Base-by-base conservation (phyloP, 2,797 vertebrate species). In the Pangasius sanitwongsei region DNA sequence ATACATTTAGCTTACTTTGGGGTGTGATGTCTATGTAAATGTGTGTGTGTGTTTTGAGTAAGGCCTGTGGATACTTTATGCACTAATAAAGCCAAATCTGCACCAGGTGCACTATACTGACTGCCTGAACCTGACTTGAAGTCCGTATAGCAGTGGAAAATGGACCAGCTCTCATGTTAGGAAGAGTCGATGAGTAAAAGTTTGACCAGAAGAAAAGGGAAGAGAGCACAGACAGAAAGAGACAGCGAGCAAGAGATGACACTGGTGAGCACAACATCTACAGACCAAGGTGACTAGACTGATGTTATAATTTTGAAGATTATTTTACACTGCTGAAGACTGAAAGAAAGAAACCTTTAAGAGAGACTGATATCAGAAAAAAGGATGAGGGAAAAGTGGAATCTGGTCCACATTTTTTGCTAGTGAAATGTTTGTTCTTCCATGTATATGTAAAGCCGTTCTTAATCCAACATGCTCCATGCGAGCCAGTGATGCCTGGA, bases 1-100 rank as follows among this genome's bases (percentile, higher is more conserved):
- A 93, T 95, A 94, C 95, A 94, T 92, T 95, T 97, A 98, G 97
- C 97, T 98, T 98, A 97, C 96, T 96, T 94, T 93, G 94, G 95
- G 95, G 96, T 96, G 97, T 95, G 96, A 95, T 78, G 95, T 85
- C 95, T 93, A 91, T 89, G 92, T 93, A 92, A 93, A 44, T 67
- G 82, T 69, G 48, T 63, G 41, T 86, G 70, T 89, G 87, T 87
- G 90, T 88, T 84, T 85, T 90, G 90, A 87, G 86, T 89, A 91
- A 89, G 84, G 85, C 87, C 87, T 90, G 83, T 78, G 80, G 37
- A 88, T 72, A 90, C 83, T 89, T 87, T 87, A 65, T 83, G 44
- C 57, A 63, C 85, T 82, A 87, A 87, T 67, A 89, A 86, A 88
- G 69, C 31, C 80, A 61, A 83, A 44, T 83, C 34, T 82, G 20